Conservation (phyloP, 1,140 invertebrate species). For the Drosophila gunungcola region DNA sequence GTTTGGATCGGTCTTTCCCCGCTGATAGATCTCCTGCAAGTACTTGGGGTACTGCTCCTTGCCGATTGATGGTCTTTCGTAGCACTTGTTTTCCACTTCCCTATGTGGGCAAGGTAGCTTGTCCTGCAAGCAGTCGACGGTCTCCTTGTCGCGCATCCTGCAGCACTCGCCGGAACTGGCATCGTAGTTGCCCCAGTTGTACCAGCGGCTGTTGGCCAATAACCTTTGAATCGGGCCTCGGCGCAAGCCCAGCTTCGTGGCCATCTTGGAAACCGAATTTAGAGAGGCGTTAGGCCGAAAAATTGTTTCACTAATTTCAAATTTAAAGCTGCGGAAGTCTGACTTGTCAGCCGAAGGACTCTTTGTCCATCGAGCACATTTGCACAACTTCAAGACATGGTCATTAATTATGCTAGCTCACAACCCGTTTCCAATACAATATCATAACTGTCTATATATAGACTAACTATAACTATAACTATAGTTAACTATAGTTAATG, state of each 20-base stretch:
- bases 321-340: background rate
- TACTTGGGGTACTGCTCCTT: constrained; percentile 16
- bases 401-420: no score
- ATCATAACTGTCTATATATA: no score
- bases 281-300: constrained; percentile 1
- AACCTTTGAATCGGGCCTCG: background rate
- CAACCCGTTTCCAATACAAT: no score
- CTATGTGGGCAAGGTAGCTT: background rate
- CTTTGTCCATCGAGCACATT: background rate
- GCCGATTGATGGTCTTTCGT: background rate
- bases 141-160: constrained; percentile 9
- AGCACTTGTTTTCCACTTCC: background rate
- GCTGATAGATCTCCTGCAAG: constrained; percentile 30
- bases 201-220: background rate
- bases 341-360: background rate
- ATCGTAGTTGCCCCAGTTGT: constrained; percentile 53
- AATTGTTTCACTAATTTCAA: background rate
- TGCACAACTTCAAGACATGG: no score
- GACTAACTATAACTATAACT: no score
- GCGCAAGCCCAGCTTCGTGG: background rate
- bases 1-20: background rate
- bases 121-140: background rate
- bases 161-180: constrained; percentile 14
- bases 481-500: no score
- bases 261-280: constrained; percentile 8